These are phyloP conservation scores for Grammatotria lemairii DNA, from an alignment of 2,113 vertebrate genomes.

Conservation along the genomic window DNA sequence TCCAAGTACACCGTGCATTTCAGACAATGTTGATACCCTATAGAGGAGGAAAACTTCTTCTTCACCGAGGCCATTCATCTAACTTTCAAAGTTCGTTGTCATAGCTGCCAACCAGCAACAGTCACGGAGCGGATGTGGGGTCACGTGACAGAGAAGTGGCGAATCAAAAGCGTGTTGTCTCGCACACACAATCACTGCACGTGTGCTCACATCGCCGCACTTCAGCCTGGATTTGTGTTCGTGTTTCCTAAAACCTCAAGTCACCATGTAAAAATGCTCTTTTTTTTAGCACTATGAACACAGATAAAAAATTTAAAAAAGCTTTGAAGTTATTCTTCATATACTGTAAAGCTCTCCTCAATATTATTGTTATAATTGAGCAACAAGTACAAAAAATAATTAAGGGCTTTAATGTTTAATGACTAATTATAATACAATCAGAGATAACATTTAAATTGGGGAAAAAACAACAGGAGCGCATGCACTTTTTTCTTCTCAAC, in stretches of 20 bases:
- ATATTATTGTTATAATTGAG: neutral
- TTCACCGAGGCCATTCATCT: slow-evolving; percentile 23
- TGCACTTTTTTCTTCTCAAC: slow-evolving; percentile 13
- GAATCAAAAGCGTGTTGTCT: neutral
- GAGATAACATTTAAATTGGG: neutral
- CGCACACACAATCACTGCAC: neutral
- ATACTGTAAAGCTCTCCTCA: neutral
- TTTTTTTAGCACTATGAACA: neutral
- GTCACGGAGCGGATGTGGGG: neutral
- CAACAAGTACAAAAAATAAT: neutral
- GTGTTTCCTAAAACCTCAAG: neutral
- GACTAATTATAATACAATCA: neutral
- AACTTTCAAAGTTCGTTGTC: slow-evolving; percentile 58
- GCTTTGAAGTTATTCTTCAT: neutral
- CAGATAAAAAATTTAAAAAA: fast-evolving
- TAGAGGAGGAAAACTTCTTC: neutral
- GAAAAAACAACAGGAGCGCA: neutral
- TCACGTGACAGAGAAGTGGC: slow-evolving; percentile 41
- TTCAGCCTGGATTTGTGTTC: neutral
- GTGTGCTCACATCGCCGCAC: neutral
- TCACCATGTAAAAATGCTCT: neutral
- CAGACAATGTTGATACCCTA: slow-evolving; percentile 39
- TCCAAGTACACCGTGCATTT: slow-evolving; percentile 65
- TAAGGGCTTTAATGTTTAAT: neutral
- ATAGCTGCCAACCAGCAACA: slow-evolving; percentile 39